Base-by-base conservation (phyloP, 2,797 vertebrate genomes). In the Vultur gryphus region DNA sequence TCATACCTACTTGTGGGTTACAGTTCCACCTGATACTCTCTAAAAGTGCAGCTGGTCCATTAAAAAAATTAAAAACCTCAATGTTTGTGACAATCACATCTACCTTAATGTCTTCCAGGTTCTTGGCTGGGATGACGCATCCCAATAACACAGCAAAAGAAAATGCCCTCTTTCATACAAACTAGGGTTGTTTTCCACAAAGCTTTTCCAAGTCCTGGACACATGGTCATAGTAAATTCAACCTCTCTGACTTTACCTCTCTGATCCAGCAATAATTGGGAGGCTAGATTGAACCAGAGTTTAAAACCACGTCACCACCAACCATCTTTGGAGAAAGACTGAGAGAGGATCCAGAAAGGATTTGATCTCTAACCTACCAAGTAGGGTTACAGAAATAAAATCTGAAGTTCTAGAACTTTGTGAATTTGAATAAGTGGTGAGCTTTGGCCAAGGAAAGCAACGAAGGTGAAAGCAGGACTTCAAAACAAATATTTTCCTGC, bases 401-500 rank as follows among this genome's bases (percentile, higher is more conserved):
- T 78, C 57, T 89, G 82, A 90, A 95, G 95, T 73, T 91, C 55
- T 94, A 95, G 85, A 96, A 94, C 87, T 91, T 79, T 87, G 84
- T 90, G 93, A 95, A 94, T 96, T 94, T 97, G 91, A 94, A 66
- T 94, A 96, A 96, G 66, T 52, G 48, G 84, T 17, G 21, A 95
- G 49, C 20, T 48, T 85, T 87, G 90, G 88, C 97, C 96, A 97
- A 97, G 65, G 83, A 96, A 96, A 97, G 94, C 95, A 97, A 64
- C 0, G 41, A 97, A 96, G 93, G 95, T 97, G 91, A 97, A 96
- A 96, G 91, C 81, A 89, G 92, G 85, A 91, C 94, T 96, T 97
- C 95, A 97, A 97, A 97, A 95, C 94, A 97, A 97, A 97, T 96
- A 97, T 97, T 96, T 96, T 97, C 93, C 87, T 88, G 92, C 95